Base-by-base conservation (phyloP, 2,888 invertebrate species). In the Stegana nigrithorax region DNA sequence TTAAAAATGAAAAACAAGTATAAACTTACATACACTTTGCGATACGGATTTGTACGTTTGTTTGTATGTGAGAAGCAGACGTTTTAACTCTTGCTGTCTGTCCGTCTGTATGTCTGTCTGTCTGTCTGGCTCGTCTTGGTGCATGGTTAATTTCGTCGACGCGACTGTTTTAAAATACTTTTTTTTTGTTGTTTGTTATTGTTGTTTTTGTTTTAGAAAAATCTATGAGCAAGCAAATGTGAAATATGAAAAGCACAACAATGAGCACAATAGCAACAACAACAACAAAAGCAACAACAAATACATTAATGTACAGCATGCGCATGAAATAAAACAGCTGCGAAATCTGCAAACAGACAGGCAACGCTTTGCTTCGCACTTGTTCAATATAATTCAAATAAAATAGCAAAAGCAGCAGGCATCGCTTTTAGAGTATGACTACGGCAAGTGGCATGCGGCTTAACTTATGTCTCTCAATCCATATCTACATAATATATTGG, bases 301-400 rank as follows among this genome's bases (percentile, higher is more conserved):
- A 36, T n/a, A 36, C n/a, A n/a, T n/a, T 36, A 36, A 36, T n/a
- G n/a, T n/a, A n/a, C 12, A 12, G 25, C 25, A 25, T 25, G 19
- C 27, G 29, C 10, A 21, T 55, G 53, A 55, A 32, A 55, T 32
- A 32, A 55, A 55, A 55, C 53, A 55, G 53, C 53, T 55, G 53
- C 53, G n/a, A 55, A 55, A 55, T 55, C 53, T 55, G 53, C 53
- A 27, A 55, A 25, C 47, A 47, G n/a, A 14, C 25, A 47, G n/a
- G 32, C 17, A 55, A 55, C 14, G 36, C 12, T 55, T 55, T n/a
- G n/a, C n/a, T n/a, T 55, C 36, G 36, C 53, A 55, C 32, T 55
- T 55, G 53, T 36, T 36, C 36, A 26, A 17, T 19, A 53, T 19
- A 53, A 19, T 32, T 25, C 47, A 47, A 47, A 25, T 47, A 47